These are phyloP conservation scores for Trinorchestia longiramus DNA, from an alignment of 1,140 invertebrate species.

Conservation along the genomic window DNA sequence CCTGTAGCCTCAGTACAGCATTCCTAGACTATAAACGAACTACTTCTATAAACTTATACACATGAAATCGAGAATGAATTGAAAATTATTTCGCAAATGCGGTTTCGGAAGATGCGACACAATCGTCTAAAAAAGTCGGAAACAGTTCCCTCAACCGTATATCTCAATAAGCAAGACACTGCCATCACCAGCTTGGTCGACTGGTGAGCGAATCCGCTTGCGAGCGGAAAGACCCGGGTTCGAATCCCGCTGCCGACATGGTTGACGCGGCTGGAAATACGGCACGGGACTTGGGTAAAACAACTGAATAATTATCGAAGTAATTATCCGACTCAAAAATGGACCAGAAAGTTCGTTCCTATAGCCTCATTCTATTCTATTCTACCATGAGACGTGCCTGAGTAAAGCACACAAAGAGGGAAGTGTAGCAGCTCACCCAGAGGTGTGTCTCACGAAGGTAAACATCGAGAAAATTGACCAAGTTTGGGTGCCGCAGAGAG, in stretches of 20 bases:
- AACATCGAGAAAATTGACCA: slow-evolving; percentile 96
- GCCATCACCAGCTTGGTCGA: too few relatives aligned
- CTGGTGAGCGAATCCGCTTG: too few relatives aligned
- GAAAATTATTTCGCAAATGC: background rate
- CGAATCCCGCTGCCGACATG: too few relatives aligned
- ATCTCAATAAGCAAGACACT: background rate
- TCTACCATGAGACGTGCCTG: too few relatives aligned
- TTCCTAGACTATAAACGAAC: background rate
- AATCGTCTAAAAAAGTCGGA: background rate
- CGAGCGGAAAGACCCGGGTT: too few relatives aligned
- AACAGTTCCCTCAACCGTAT: background rate
- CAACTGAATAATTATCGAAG: too few relatives aligned
- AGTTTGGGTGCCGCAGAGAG: slow-evolving; percentile 93
- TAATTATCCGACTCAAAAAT: too few relatives aligned
- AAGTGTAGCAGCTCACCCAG: slow-evolving; percentile 77
- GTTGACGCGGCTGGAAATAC: too few relatives aligned
- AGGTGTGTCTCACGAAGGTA: slow-evolving; percentile 91
- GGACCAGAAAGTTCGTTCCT: too few relatives aligned
- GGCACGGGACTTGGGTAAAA: too few relatives aligned
- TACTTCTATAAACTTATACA: background rate
- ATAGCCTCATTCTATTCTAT: too few relatives aligned
- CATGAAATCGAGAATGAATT: background rate
- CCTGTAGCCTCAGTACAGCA: background rate
- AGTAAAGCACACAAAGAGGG: background rate
- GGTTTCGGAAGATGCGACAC: too few relatives aligned